Evolutionary conservation across 2,113 vertebrate genomes (phyloP).

Genomic region (Thalassarche chlororhynchos): DNA sequence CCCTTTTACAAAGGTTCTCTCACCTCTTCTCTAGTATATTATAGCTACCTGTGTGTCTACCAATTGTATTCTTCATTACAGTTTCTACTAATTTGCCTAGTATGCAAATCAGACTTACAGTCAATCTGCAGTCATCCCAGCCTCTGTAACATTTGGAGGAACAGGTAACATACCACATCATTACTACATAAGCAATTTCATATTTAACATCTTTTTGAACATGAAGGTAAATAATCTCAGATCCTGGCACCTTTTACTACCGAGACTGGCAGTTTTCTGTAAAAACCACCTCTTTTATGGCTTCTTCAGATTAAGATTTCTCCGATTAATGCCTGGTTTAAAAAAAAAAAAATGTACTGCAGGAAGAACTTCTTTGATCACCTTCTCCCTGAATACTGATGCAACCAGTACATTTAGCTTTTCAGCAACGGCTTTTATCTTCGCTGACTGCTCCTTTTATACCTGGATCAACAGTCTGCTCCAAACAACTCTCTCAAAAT

Average conservation of each 20-base stretch:
- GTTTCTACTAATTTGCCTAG: background rate
- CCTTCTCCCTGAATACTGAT: background rate
- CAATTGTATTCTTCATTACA: background rate
- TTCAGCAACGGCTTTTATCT: background rate
- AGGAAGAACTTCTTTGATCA: background rate
- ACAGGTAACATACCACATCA: accelerated
- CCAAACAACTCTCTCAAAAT: background rate
- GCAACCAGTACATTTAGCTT: background rate
- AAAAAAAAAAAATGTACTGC: background rate
- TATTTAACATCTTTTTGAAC: background rate
- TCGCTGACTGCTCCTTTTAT: background rate
- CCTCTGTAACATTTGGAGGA: background rate
- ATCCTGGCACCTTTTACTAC: background rate
- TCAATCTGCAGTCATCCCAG: background rate
- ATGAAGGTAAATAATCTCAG: background rate
- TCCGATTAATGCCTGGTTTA: background rate
- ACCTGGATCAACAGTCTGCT: background rate
- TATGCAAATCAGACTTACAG: background rate
- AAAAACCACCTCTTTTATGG: background rate
- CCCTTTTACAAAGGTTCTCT: background rate
- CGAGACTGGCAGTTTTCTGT: background rate
- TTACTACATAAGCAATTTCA: background rate
- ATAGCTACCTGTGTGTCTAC: background rate
- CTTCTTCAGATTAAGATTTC: background rate
- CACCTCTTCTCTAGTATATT: background rate